Percentiles rank a stretch among this genome's conserved stretches.
These are phyloP conservation scores for Drosophila silvestris DNA, from an alignment of 2,888 invertebrate genomes.

Conservation along the genomic window DNA sequence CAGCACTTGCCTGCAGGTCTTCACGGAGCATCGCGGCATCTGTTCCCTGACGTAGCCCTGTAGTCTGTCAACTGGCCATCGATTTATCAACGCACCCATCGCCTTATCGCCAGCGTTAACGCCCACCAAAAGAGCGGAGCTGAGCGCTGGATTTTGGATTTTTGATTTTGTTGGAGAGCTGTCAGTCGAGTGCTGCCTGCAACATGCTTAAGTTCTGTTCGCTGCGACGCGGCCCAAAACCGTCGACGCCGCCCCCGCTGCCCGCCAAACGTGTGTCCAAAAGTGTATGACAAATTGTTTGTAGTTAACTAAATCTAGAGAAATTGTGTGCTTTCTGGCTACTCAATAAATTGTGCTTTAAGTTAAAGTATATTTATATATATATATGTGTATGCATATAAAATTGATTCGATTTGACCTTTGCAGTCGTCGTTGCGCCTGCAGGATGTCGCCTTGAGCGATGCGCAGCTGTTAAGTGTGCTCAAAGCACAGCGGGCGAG, in stretches of 20 bases:
- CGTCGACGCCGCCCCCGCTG: constrained; percentile 31
- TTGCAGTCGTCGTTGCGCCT: constrained; percentile 71
- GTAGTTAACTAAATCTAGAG: constrained; percentile 14
- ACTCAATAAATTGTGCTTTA: constrained; percentile 66
- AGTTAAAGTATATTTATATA: constrained; percentile 22
- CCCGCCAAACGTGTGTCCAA: constrained; percentile 68
- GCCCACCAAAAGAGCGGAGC: constrained; percentile 57
- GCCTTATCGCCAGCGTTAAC: constrained; percentile 58
- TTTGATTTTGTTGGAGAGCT: background rate
- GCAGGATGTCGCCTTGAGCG: constrained; percentile 70
- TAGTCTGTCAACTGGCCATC: background rate
- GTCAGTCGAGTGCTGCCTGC: constrained; percentile 32
- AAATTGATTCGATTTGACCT: constrained; percentile 15
- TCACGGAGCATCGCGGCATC: constrained; percentile 73
- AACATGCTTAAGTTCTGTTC: constrained; percentile 84
- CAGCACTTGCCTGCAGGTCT: constrained; percentile 78
- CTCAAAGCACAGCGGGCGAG: constrained; percentile 71
- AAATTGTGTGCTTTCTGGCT: constrained; percentile 30
- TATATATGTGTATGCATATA: background rate
- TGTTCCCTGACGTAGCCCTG: constrained; percentile 70
- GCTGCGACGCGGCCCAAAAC: constrained; percentile 49
- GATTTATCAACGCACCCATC: background rate
- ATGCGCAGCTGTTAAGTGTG: constrained; percentile 68
- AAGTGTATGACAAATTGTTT: constrained; percentile 67
- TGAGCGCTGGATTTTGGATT: background rate